Evolutionary conservation across 2,888 invertebrate genomes (phyloP), one percentile per base, ranked within the genome.

Genomic region (Nemapogon koenigi): DNA sequence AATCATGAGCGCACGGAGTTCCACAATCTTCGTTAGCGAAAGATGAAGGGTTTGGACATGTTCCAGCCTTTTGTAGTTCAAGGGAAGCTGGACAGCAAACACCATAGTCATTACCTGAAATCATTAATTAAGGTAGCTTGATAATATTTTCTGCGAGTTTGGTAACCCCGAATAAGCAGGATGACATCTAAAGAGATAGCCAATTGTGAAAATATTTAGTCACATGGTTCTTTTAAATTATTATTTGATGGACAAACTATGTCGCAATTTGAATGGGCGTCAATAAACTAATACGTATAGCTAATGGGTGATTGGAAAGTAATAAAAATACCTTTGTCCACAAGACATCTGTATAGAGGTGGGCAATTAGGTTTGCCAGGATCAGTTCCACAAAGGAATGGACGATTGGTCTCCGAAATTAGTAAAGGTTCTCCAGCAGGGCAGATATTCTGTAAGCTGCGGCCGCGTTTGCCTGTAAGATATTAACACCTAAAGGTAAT

Each of bases 341-440:
- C 90, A 41, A 89, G 76, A 57, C 93, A 93, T 52, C 85, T 84
- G 62, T 91, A 91, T 43, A 90, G 76, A 0, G 90, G 89, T 1
- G 93, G 93, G 53, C 93, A 94, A 46, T 84, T 84, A 0, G 93
- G 93, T 66, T 91, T 91, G 19, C 91, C 90, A 3, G 89, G 84
- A 27, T 88, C 88, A 15, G 83, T 83, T 10, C 93, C 93, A 57
- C 93, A 93, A 17, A 93, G 72, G 64, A 91, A 93, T 0, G 93
- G 92, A 32, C 90, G 75, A 19, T 84, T 83, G 2, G 88, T 88
- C 49, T 89, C 91, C 4, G 82, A 63, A 73, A 90, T 87, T 32
- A 88, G 73, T 27, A 91, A 66, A 0, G 88, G 87, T 37, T 86
- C 82, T 36, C 91, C 91, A 2, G 87, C 85, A 1, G 91, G 90